A percentile compares a stretch with the other conserved stretches of the same genome.
phyloP scores from a whole-genome alignment of 2,888 invertebrate genomes.

The Anaspis maculata region DNA sequence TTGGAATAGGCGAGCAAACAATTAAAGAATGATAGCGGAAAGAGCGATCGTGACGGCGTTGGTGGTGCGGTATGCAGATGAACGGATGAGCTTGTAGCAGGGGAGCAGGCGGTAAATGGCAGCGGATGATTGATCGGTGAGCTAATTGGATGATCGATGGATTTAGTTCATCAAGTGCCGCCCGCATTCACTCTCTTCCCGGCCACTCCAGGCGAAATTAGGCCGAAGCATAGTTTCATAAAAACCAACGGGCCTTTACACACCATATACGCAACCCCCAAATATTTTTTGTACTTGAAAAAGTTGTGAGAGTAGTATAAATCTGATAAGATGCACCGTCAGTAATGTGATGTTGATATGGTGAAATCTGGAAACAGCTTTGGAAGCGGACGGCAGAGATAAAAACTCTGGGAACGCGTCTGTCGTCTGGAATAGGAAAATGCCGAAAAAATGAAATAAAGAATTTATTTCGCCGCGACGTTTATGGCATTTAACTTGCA shows the following conservation, averaged over 20 bases:
- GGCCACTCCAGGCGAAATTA: slow-evolving; percentile 24
- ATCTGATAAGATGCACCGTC: too few species aligned
- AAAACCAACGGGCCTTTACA: too few species aligned
- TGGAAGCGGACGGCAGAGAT: slow-evolving; percentile 18
- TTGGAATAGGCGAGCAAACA: too few species aligned
- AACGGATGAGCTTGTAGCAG: slow-evolving; percentile 33
- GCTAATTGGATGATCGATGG: slow-evolving; percentile 77
- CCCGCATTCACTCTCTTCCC: slow-evolving; percentile 27
- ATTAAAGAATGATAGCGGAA: too few species aligned
- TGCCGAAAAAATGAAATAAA: slow-evolving; percentile 36
- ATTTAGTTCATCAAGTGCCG: slow-evolving; percentile 43
- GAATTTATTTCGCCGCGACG: slow-evolving; percentile 38
- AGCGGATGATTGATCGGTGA: slow-evolving; percentile 63
- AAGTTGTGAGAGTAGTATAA: too few species aligned
- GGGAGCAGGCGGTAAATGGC: slow-evolving; percentile 42
- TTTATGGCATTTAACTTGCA: slow-evolving; percentile 47
- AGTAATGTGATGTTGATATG: slow-evolving; percentile 34
- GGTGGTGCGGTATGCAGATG: slow-evolving; percentile 40
- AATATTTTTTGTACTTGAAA: too few species aligned
- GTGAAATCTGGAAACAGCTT: slow-evolving; percentile 22
- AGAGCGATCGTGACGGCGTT: slow-evolving; percentile 21
- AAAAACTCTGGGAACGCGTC: slow-evolving; percentile 16
- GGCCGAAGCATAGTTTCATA: slow-evolving; percentile 19
- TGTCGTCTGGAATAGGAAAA: slow-evolving; percentile 12
- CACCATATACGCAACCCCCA: too few species aligned